Conservation (phyloP, 2,797 vertebrate genomes). For the Forpus xanthops region DNA sequence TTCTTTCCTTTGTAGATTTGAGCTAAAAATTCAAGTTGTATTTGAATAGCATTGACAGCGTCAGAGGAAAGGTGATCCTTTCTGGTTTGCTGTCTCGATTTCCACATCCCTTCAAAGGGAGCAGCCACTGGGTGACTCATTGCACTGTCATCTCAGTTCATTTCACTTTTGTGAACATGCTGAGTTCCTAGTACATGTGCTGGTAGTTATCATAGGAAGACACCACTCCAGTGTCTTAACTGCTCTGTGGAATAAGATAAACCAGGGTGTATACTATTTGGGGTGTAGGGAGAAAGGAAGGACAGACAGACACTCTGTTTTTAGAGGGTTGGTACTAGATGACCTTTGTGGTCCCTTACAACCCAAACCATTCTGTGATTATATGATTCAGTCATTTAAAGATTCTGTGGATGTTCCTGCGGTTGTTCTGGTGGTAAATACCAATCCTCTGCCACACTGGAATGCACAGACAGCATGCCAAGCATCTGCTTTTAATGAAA, state of each 20-base stretch:
- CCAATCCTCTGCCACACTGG: not conserved
- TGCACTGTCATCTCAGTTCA: not conserved
- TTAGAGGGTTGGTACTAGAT: not conserved
- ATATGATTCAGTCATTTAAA: not conserved
- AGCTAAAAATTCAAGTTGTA: not conserved
- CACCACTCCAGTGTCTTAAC: not conserved
- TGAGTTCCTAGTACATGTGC: not conserved
- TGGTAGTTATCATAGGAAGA: not conserved
- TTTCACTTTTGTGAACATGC: not conserved
- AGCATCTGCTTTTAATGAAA: not conserved
- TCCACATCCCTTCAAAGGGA: not conserved
- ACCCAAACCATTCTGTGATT: not conserved
- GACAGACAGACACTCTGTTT: fast-evolving
- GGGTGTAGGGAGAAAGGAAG: not conserved
- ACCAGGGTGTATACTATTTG: not conserved
- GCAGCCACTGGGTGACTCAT: not conserved
- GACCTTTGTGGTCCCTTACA: not conserved
- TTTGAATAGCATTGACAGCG: not conserved
- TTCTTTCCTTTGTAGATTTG: not conserved
- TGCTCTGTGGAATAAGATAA: not conserved
- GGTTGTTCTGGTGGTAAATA: not conserved
- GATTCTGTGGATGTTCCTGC: not conserved
- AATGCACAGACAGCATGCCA: not conserved
- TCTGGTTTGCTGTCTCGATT: not conserved
- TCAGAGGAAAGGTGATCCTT: not conserved